Base-by-base conservation (phyloP, 2,888 invertebrate genomes). In the Callyntrura guangdongensis region DNA sequence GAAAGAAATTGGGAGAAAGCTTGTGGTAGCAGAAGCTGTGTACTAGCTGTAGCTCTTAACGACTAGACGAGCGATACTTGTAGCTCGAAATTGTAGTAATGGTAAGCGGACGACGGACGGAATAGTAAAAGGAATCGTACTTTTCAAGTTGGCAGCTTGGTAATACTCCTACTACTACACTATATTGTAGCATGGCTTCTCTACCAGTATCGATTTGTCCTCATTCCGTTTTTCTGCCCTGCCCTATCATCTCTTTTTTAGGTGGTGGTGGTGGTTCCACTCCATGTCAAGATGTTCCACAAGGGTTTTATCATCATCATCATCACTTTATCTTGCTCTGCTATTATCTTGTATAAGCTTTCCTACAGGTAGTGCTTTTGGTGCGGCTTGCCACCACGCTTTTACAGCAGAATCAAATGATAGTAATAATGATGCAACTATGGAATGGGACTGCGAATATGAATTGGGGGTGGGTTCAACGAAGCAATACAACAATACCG, bases 151-250 rank as follows among this genome's bases (percentile, higher is more conserved):
- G 36, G 25, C 64, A 11, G 25, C 64, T 17, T 25, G n/a, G n/a
- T n/a, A n/a, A n/a, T 64, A 11, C 64, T 69, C 3, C 74, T 14
- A 47, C 9, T 64, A 64, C 64, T 5, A 17, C 20, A 17, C 9
- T 25, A 36, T 14, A 17, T 2, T 25, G 9, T 14, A 53, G 56
- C 79, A 67, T 86, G 69, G 81, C 86, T 86, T 77, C 86, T 85
- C 91, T 67, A 89, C 89, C 77, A 84, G 77, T 91, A 92, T 91
- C 90, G 91, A 92, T 90, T 91, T 91, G 92, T 91, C 90, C 91
- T 89, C 90, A 92, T 92, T 92, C 87, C 89, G 45, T 88, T 88
- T 90, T 86, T 85, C 84, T 89, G 67, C 79, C 84, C 89, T 85
- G 67, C 89, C 84, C 85, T 77, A 84, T 84, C 84, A 83, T 83